Evolutionary conservation across 2,797 vertebrate species (phyloP), one percentile per base, ranked within the genome.

Genomic region (Setipinna tenuifilis): DNA sequence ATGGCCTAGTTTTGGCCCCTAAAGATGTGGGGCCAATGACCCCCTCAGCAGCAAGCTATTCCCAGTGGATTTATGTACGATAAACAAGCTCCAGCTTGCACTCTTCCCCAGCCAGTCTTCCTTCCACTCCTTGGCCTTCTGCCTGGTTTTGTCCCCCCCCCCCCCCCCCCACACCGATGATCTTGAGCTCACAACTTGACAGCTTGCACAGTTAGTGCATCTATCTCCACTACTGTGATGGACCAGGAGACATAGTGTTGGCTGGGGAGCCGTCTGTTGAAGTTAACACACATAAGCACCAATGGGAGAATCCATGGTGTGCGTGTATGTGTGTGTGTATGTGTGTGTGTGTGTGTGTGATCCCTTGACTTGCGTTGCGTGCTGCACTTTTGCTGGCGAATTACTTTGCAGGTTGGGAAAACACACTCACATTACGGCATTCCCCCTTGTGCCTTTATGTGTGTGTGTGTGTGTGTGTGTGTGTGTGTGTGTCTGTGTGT

Each of bases 381-480:
- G 71, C 35, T 44, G 71, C 44, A 44, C 71, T 78, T 78, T 44
- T 44, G 71, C 71, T 78, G 31, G 31, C 78, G 25, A 81, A 81
- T 81, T 75, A 81, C 80, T 85, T 85, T 81, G 81, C 59, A 82
- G 84, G 84, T 85, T 58, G 61, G 31, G 81, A 54, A 85, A 82
- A 85, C 84, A 57, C 25, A 21, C 65, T 82, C 21, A 48, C 16
- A 35, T 85, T 54, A 82, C 61, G 0, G 23, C 54, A 14, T 82
- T 81, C 71, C 81, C 80, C 58, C 71, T 78, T 71, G 50, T 28
- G n/a, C 2, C n/a, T 28, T 11, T 75, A 31, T 75, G 17, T 41
- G 31, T 78, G 71, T 78, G 71, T 78, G 35, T 41, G 71, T 75
- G 68, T 41, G 68, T 23, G 31, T 71, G 31, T 71, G 50, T 28